Percentiles rank a stretch among this genome's conserved stretches.
These are phyloP conservation scores for Sciaenops ocellatus DNA, from an alignment of 2,797 vertebrate species.

Conservation along the genomic window DNA sequence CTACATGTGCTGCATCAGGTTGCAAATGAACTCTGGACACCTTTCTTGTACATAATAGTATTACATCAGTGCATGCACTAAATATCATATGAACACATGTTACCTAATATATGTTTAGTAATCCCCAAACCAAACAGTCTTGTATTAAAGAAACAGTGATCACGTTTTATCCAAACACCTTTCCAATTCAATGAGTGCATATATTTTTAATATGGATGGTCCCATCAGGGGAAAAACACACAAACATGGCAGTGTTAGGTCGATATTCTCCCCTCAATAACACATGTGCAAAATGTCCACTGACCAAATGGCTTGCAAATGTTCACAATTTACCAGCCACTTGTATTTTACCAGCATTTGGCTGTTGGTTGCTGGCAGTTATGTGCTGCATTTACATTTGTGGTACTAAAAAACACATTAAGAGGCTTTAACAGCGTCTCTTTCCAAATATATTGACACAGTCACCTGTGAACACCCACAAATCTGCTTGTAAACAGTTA, in stretches of 20 bases:
- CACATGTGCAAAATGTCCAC: background rate
- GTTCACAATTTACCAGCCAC: too few species aligned
- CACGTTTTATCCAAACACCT: conserved; percentile 9
- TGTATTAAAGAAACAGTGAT: background rate
- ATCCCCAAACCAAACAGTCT: conserved; percentile 15
- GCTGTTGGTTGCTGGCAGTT: background rate
- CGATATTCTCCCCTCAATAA: background rate
- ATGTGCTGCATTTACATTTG: conserved; percentile 6
- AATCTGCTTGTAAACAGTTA: background rate
- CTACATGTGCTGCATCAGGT: conserved; percentile 41
- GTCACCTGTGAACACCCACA: background rate
- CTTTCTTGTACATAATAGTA: conserved; percentile 20
- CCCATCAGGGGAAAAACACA: background rate
- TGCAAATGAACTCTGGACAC: conserved; percentile 29
- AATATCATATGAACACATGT: conserved; percentile 25
- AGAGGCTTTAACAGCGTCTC: background rate
- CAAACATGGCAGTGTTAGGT: background rate
- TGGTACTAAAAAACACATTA: background rate
- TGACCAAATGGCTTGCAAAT: too few species aligned
- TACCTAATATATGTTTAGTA: conserved; percentile 23
- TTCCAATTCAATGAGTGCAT: conserved; percentile 27
- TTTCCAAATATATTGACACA: conserved; percentile 7
- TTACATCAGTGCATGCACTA: conserved; percentile 37
- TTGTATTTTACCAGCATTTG: too few species aligned
- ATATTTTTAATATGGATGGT: conserved; percentile 21